Evolutionary conservation across 2,888 invertebrate species (phyloP), one percentile per base, ranked within the genome.

Genomic region (Drosophila melanosoma): DNA sequence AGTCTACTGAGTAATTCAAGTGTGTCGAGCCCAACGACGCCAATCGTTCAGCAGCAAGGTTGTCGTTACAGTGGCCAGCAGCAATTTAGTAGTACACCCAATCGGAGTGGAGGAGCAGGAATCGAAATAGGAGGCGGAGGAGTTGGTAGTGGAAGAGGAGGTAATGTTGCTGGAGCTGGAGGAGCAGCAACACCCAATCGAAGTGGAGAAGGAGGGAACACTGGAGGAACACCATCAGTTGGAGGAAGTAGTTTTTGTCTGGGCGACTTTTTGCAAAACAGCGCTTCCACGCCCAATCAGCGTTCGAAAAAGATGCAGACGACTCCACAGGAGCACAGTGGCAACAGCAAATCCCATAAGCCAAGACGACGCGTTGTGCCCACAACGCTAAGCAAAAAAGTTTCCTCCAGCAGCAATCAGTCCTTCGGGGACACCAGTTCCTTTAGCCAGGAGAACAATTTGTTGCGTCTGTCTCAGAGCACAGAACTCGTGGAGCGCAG

Each of bases 381-480:
- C 6, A 93, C 91, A 59, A 91, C 89, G 4, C 83, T 93, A 8
- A 90, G 87, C 54, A 90, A 87, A 51, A 83, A 80, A 53, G 57
- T 79, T 0, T 74, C 80, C 4, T 65, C 68, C 2, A 32, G 56
- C 17, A 69, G 45, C n/a, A 23, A 45, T 45, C 23, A 15, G 45
- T 58, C 79, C 5, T 89, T 90, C 54, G 90, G 87, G 0, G 89
- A 75, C 60, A 89, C 88, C 66, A 91, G 93, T 36, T 90, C 91
- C n/a, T 92, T 92, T 70, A 91, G 92, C 67, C 90, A 89, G 49
- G 93, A 93, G n/a, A 93, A 93, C 53, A 93, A 93, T 71, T 80
- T 93, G 7, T 74, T 90, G 12, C 83, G 91, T 45, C 75, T 92
- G 29, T 87, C 90, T 6, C 90, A 90, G 42, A 90, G 84, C 20